A percentile compares a stretch with the other conserved stretches of the same genome.
Evolutionary conservation across 2,113 vertebrate genomes (phyloP).

Genomic region (Callaeas wilsoni): DNA sequence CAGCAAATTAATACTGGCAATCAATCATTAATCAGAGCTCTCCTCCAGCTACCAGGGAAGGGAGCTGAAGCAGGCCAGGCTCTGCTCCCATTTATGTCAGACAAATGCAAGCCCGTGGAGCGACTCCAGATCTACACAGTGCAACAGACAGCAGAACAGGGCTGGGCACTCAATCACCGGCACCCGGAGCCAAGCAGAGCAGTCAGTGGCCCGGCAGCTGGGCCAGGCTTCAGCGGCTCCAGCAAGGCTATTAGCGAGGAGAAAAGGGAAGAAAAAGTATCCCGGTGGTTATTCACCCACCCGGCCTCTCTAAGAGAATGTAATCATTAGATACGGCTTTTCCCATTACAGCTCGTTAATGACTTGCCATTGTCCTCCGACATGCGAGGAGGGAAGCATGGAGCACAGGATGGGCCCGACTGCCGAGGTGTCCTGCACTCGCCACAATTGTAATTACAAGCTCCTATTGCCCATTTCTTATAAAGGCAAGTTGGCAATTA

Average conservation of each 20-base stretch:
- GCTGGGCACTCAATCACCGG: constrained; percentile 16
- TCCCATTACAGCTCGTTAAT: constrained; percentile 38
- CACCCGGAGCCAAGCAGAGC: background rate
- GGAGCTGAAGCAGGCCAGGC: background rate
- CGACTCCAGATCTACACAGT: background rate
- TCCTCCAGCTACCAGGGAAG: background rate
- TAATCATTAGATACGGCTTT: constrained; percentile 26
- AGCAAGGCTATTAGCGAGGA: background rate
- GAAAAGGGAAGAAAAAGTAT: background rate
- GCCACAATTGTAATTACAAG: background rate
- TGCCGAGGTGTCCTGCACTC: background rate
- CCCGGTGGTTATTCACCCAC: background rate
- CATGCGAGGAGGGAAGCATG: background rate
- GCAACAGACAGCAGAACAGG: background rate
- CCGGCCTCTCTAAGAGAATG: constrained; percentile 19
- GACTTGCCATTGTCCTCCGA: constrained; percentile 50
- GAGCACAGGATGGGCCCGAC: background rate
- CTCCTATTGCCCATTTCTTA: background rate
- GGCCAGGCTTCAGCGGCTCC: background rate
- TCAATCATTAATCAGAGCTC: constrained; percentile 25
- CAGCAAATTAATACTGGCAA: constrained; percentile 27
- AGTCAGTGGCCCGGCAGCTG: background rate
- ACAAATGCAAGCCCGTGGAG: constrained; percentile 33
- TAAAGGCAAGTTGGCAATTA: background rate
- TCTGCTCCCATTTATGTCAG: constrained; percentile 46